These are phyloP conservation scores for Holacanthus passer DNA, from an alignment of 2,113 vertebrate genomes.

Conservation along the genomic window DNA sequence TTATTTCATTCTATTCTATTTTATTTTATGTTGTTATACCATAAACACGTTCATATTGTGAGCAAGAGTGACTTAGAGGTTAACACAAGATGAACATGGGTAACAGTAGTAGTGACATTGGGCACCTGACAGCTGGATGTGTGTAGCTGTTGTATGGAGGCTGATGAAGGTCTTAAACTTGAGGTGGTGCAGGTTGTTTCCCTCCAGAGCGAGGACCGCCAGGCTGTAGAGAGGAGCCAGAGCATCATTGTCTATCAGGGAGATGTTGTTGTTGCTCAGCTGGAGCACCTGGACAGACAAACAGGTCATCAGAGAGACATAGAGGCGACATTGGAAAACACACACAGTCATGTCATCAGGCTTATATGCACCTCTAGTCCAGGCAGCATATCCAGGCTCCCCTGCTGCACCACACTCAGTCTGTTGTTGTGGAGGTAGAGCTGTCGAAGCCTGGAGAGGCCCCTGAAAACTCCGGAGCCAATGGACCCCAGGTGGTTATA, in stretches of 20 bases:
- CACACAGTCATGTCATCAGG: not conserved
- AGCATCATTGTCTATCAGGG: constrained; percentile 75
- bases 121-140: constrained; percentile 80
- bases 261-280: constrained; percentile 83
- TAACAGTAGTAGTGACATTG: not conserved
- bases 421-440: constrained; percentile 81
- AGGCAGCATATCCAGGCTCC: constrained; percentile 82
- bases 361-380: constrained; percentile 75
- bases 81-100: not conserved
- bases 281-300: constrained; percentile 69
- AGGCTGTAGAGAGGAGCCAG: constrained; percentile 79
- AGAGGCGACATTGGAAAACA: not conserved
- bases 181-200: constrained; percentile 80
- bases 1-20: too few relatives aligned
- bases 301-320: not conserved
- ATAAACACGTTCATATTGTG: not conserved
- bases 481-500: constrained; percentile 61
- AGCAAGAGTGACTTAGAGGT: not conserved
- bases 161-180: constrained; percentile 84
- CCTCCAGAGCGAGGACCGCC: constrained; percentile 75
- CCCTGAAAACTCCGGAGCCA: constrained; percentile 72
- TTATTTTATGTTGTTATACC: too few relatives aligned
- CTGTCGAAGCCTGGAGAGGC: constrained; percentile 82
- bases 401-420: constrained; percentile 67
- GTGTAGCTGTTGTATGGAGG: constrained; percentile 78